Base-by-base conservation (phyloP, 1,140 invertebrate species). In the Chlorops oryzae region DNA sequence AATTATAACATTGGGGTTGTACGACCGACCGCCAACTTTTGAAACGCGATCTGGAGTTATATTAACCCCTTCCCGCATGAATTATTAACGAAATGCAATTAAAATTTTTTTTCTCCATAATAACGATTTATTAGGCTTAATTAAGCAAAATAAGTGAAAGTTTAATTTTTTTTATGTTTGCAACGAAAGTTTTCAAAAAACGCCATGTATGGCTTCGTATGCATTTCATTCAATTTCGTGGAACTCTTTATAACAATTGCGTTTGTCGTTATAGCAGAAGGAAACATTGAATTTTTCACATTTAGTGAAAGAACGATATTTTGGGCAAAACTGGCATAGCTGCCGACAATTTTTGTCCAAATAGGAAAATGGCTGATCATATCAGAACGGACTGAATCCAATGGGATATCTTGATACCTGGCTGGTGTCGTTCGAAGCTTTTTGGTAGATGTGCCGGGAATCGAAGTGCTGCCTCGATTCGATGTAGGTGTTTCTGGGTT, bases 241-340 rank as follows among this genome's bases (percentile, higher is more conserved):
- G 37, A 38, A 38, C 18, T 17, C 18, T 38, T 9, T 38, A 9
- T 13, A 38, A 38, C 37, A 38, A 17, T 38, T 17, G 6, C 41
- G 53, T 50, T 56, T 56, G 37, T 54, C 44, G 38, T 50, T 54
- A 25, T 56, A 54, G 24, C 55, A 50, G 32, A 54, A 32, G 47
- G 50, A 56, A 34, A 56, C 51, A 50, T 50, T 50, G 17, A 27
- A 56, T 56, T 54, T 54, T 20, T 48, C 25, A 46, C 52, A 54
- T 37, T 42, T 28, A 7, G 52, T 50, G 45, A 50, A 50, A 23
- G 27, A 52, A 52, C 41, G 49, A 52, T 51, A 15, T 38, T 52
- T 52, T 46, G 40, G 41, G 35, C 43, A 54, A 32, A 46, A 40
- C 46, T 54, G 34, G 28, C 52, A n/a, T n/a, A n/a, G n/a, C n/a